phyloP scores from a whole-genome alignment of 2,113 vertebrate genomes.

The Notothenia coriiceps region DNA sequence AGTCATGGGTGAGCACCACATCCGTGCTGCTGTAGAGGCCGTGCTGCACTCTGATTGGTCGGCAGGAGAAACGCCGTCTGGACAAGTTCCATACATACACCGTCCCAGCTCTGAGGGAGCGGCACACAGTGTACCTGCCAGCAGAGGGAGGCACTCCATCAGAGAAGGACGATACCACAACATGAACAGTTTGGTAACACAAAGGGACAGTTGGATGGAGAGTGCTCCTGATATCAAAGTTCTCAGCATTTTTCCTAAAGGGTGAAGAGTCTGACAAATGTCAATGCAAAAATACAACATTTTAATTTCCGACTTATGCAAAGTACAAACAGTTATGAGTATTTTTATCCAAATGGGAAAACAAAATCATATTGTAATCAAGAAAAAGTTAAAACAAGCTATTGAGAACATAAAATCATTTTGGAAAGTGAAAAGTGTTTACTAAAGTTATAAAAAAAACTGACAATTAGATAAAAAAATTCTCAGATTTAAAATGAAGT shows the following conservation, averaged over 20 bases:
- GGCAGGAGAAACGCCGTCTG: conserved; percentile 61
- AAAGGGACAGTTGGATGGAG: no score
- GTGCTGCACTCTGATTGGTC: conserved; percentile 74
- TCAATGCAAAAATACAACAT: not conserved
- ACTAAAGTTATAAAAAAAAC: no score
- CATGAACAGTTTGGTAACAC: no score
- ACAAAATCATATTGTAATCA: no score
- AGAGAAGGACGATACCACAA: not conserved
- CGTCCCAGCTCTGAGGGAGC: conserved; percentile 53
- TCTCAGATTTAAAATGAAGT: no score
- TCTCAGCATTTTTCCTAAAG: not conserved
- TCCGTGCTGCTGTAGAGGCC: no score
- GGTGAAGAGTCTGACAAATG: no score
- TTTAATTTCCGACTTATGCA: not conserved
- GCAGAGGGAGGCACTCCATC: conserved; percentile 24
- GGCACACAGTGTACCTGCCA: conserved; percentile 70
- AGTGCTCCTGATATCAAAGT: not conserved
- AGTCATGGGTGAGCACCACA: conserved; percentile 66
- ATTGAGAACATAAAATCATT: no score
- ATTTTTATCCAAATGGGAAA: no score
- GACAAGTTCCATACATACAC: conserved; percentile 73
- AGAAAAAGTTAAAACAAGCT: no score
- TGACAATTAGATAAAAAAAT: no score
- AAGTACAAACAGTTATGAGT: not conserved
- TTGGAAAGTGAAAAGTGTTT: no score